Evolutionary conservation across 2,113 vertebrate species (phyloP).

Genomic region (Albula goreensis): DNA sequence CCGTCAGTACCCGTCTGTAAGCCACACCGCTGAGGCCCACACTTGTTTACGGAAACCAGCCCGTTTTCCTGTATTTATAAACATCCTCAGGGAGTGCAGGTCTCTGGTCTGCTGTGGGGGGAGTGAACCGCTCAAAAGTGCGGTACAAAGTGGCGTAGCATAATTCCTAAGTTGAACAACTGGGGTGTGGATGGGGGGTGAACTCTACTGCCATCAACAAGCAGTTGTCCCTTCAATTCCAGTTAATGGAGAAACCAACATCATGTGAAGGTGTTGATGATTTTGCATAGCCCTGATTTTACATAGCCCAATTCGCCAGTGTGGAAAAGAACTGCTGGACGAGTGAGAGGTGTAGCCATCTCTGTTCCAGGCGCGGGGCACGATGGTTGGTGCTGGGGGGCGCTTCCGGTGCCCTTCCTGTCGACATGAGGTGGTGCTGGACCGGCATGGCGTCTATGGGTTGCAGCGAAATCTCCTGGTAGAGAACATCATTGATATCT

Average conservation of each 20-base stretch:
- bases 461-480: slow-evolving; percentile 76
- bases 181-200: neutral
- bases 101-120: neutral
- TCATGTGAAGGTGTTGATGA: no score
- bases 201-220: neutral
- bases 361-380: slow-evolving; percentile 71
- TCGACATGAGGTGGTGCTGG: slow-evolving; percentile 72
- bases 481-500: slow-evolving; percentile 77
- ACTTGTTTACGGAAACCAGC: slow-evolving; percentile 24
- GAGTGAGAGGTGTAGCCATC: slow-evolving; percentile 57
- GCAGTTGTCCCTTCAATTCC: neutral
- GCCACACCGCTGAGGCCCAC: neutral
- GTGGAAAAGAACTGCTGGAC: slow-evolving; percentile 30
- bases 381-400: slow-evolving; percentile 57
- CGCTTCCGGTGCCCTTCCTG: slow-evolving; percentile 67
- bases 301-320: neutral
- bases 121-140: neutral
- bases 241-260: neutral
- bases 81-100: slow-evolving; percentile 1
- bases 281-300: no score
- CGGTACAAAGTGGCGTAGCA: neutral
- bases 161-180: neutral
- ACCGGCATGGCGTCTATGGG: slow-evolving; percentile 76
- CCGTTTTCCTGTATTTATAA: slow-evolving; percentile 19
- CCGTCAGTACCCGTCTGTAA: slow-evolving; percentile 12